A percentile compares a stretch with the other conserved stretches of the same genome.
These are phyloP conservation scores for Tragulus kanchil DNA, from an alignment of 2,113 vertebrate species.

Conservation along the genomic window DNA sequence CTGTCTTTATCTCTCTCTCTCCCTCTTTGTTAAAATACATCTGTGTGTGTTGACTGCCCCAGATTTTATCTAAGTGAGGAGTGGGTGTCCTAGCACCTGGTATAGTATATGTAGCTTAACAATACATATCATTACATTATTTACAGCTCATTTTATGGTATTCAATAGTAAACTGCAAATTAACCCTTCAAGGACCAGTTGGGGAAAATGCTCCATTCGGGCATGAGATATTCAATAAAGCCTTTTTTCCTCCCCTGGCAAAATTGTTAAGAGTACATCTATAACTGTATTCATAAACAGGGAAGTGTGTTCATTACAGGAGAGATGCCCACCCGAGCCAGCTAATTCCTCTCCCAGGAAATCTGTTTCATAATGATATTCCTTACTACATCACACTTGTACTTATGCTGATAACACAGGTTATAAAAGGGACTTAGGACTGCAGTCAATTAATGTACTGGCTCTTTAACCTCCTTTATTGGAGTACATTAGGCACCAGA, in stretches of 20 bases:
- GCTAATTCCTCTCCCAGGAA: slow-evolving; percentile 93
- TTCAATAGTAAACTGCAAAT: slow-evolving; percentile 90
- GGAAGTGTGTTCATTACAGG: slow-evolving; percentile 89
- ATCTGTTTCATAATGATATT: slow-evolving; percentile 91
- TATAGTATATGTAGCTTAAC: slow-evolving; percentile 92
- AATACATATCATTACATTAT: slow-evolving; percentile 97
- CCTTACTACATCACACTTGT: slow-evolving; percentile 87
- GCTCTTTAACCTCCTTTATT: slow-evolving; percentile 91
- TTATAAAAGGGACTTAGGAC: slow-evolving; percentile 89
- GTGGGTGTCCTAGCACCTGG: slow-evolving; percentile 97
- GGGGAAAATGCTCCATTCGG: slow-evolving; percentile 43
- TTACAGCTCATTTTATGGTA: slow-evolving; percentile 93
- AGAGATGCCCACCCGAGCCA: slow-evolving; percentile 88
- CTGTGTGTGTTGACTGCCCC: slow-evolving; percentile 96
- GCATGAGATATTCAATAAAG: slow-evolving; percentile 67
- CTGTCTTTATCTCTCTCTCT: slow-evolving; percentile 89
- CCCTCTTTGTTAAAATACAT: slow-evolving; percentile 95
- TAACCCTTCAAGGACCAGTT: slow-evolving; percentile 87
- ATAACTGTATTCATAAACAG: slow-evolving; percentile 90
- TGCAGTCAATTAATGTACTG: slow-evolving; percentile 90
- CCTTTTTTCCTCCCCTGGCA: background rate
- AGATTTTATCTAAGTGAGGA: slow-evolving; percentile 92
- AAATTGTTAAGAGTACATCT: slow-evolving; percentile 83
- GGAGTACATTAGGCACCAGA: slow-evolving; percentile 82
- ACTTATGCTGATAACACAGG: slow-evolving; percentile 93